These are phyloP conservation scores for Amblyopsis hoosieri DNA, from an alignment of 2,797 vertebrate genomes.

Conservation along the genomic window DNA sequence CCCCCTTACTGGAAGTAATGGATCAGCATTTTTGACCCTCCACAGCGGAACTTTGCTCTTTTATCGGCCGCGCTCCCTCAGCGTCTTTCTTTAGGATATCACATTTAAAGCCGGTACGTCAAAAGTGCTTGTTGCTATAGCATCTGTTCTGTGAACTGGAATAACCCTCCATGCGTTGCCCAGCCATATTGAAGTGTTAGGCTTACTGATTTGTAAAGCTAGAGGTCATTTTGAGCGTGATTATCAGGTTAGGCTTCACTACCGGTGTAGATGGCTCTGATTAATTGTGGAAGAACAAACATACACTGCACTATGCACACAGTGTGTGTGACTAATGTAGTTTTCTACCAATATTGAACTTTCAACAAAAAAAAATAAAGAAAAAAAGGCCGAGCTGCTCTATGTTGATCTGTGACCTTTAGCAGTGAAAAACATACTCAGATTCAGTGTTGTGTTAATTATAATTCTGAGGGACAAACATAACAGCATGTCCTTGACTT, in stretches of 20 bases:
- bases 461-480: constrained; percentile 50
- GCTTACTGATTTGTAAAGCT: constrained; percentile 42
- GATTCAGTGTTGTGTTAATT: constrained; percentile 30
- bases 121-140: neutral
- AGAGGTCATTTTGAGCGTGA: constrained; percentile 54
- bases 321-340: constrained; percentile 41
- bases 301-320: constrained; percentile 66
- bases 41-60: constrained; percentile 36
- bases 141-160: constrained; percentile 30
- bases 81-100: constrained; percentile 34
- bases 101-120: too few species aligned
- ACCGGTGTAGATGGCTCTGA: constrained; percentile 62
- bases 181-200: constrained; percentile 4
- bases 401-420: constrained; percentile 35
- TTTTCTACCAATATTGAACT: constrained; percentile 71
- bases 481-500: constrained; percentile 58
- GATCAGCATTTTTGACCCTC: constrained; percentile 69
- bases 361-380: constrained; percentile 25
- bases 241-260: constrained; percentile 59
- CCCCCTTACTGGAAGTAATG: constrained; percentile 67
- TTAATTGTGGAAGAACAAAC: constrained; percentile 76
- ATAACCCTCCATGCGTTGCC: constrained; percentile 17
- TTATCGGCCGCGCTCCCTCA: constrained; percentile 45
- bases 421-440: constrained; percentile 31
- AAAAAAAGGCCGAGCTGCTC: constrained; percentile 13